A percentile compares a stretch with the other conserved stretches of the same genome.
phyloP scores from a whole-genome alignment of 2,113 vertebrate genomes.

The Alces alces region DNA sequence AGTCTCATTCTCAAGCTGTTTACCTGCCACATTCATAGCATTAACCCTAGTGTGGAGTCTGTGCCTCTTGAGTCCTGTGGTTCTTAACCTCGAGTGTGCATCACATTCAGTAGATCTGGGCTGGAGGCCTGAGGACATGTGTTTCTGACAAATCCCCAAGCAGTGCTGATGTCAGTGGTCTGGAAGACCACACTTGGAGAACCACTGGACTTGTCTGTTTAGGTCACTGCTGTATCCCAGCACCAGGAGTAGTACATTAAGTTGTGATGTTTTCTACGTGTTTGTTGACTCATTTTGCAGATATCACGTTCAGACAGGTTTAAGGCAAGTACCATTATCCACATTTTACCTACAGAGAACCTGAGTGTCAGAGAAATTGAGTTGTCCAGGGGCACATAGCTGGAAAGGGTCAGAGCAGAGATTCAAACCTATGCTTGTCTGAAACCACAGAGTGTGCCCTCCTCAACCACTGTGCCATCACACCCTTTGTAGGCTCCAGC shows the following conservation, averaged over 20 bases:
- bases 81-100: background rate
- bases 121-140: background rate
- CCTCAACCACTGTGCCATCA: background rate
- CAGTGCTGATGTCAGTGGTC: background rate
- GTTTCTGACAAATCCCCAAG: background rate
- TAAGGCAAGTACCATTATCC: background rate
- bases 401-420: background rate
- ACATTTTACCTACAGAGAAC: background rate
- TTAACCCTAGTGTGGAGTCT: background rate
- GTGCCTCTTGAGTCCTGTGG: background rate
- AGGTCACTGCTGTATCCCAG: background rate
- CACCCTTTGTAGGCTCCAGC: background rate
- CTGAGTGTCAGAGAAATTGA: background rate
- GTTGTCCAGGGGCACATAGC: background rate
- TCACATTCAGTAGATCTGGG: background rate
- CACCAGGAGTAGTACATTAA: background rate
- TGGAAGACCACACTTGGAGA: background rate
- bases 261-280: background rate
- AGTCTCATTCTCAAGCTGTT: background rate
- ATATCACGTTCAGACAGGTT: background rate
- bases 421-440: background rate
- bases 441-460: background rate
- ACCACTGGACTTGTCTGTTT: background rate
- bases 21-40: background rate
- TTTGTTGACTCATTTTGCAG: background rate